These are phyloP conservation scores for Sebastiscus albofasciatus DNA, from an alignment of 2,797 vertebrate genomes.

Conservation along the genomic window DNA sequence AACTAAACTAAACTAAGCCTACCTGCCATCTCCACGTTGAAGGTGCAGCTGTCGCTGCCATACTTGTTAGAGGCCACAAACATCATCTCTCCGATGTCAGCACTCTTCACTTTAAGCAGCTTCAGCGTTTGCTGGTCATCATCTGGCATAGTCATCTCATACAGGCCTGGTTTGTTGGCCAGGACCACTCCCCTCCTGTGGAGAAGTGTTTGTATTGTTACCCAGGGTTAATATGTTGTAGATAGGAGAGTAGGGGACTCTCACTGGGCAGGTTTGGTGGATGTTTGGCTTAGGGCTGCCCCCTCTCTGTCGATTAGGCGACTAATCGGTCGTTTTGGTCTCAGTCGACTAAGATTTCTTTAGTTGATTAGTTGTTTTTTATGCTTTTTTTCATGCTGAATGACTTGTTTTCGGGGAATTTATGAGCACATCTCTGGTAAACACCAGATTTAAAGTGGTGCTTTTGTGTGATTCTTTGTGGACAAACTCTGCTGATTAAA, in stretches of 20 bases:
- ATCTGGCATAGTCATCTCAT: conserved; percentile 92
- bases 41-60: conserved; percentile 87
- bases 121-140: conserved; percentile 92
- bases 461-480: too few species aligned
- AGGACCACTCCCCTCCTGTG: conserved; percentile 85
- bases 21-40: conserved; percentile 91
- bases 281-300: too few species aligned
- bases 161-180: conserved; percentile 80
- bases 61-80: conserved; percentile 91
- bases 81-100: conserved; percentile 84
- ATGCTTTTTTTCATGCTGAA: too few species aligned
- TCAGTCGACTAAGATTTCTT: too few species aligned
- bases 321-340: too few species aligned
- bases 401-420: too few species aligned
- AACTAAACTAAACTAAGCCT: not conserved
- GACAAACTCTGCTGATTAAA: too few species aligned
- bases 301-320: not conserved
- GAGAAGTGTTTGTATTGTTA: not conserved
- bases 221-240: not conserved
- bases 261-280: not conserved
- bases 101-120: conserved; percentile 83
- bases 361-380: too few species aligned
- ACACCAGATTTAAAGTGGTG: too few species aligned
- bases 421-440: too few species aligned
- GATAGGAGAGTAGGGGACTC: not conserved